A percentile compares a stretch with the other conserved stretches of the same genome.
Evolutionary conservation across 2,888 invertebrate species (phyloP).

Genomic region (Thereva unica): DNA sequence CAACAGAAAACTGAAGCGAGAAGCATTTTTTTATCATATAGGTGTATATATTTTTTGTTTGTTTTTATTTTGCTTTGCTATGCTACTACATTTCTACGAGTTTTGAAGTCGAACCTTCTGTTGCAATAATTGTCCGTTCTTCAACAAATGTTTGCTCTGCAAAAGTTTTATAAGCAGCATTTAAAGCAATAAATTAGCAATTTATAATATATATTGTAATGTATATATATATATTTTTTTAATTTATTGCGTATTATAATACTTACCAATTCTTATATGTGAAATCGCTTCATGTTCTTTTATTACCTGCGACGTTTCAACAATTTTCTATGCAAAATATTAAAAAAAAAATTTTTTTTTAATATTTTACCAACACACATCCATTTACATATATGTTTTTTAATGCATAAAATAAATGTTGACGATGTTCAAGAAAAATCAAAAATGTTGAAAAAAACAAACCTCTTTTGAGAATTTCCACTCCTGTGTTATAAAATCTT

Average conservation of each 20-base stretch:
- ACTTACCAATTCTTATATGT: slow-evolving; percentile 57
- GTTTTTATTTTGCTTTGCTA: slow-evolving; percentile 17
- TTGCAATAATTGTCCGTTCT: slow-evolving; percentile 56
- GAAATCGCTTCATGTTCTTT: slow-evolving; percentile 56
- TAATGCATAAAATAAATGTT: neutral
- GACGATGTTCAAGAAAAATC: neutral
- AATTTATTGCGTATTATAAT: neutral
- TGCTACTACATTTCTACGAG: slow-evolving; percentile 44
- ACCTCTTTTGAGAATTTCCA: slow-evolving; percentile 70
- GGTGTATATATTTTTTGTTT: too few relatives aligned
- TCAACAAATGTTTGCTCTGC: slow-evolving; percentile 57
- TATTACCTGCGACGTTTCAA: slow-evolving; percentile 56
- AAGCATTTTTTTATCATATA: slow-evolving; percentile 28
- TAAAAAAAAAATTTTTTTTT: slow-evolving; percentile 36
- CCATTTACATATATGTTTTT: neutral
- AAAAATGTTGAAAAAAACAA: slow-evolving; percentile 45
- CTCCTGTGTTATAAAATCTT: slow-evolving; percentile 79
- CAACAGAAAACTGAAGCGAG: slow-evolving; percentile 49
- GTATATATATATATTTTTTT: neutral
- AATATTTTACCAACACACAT: neutral
- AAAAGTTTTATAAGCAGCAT: slow-evolving; percentile 10
- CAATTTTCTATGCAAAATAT: slow-evolving; percentile 51
- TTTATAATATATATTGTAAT: neutral
- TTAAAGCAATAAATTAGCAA: neutral
- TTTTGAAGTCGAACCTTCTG: slow-evolving; percentile 57